phyloP scores from a whole-genome alignment of 1,140 invertebrate species.

The Cydia strobilella region DNA sequence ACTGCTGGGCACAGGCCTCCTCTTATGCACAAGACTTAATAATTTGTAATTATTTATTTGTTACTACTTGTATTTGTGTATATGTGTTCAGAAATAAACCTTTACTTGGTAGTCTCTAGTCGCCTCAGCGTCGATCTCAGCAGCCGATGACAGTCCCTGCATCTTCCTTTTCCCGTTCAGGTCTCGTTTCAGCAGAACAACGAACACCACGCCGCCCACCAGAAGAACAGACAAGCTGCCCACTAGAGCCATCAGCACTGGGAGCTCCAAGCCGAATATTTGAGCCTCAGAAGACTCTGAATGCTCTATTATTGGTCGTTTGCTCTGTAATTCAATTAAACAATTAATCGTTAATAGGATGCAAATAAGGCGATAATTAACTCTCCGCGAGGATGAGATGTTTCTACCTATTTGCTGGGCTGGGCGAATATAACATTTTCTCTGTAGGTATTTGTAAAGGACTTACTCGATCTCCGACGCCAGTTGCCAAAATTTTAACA shows the following conservation, averaged over 20 bases:
- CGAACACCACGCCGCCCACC: slow-evolving; percentile 85
- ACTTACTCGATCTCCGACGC: slow-evolving; percentile 90
- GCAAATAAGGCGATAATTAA: background rate
- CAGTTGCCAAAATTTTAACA: slow-evolving; percentile 85
- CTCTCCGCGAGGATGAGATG: too few species aligned
- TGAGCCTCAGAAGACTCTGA: slow-evolving; percentile 52
- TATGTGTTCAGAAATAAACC: slow-evolving; percentile 15
- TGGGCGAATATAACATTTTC: too few species aligned
- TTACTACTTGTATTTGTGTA: slow-evolving; percentile 14
- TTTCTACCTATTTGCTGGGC: too few species aligned
- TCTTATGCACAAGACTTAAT: too few species aligned
- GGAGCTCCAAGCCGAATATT: slow-evolving; percentile 81
- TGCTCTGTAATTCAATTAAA: slow-evolving; percentile 53
- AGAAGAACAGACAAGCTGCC: slow-evolving; percentile 82
- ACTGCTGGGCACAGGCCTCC: too few species aligned
- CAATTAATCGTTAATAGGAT: background rate
- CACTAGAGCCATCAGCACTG: slow-evolving; percentile 75
- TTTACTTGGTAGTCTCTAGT: slow-evolving; percentile 95
- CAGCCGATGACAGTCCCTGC: slow-evolving; percentile 83
- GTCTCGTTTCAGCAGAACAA: slow-evolving; percentile 88
- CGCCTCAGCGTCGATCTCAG: slow-evolving; percentile 88
- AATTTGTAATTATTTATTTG: too few species aligned
- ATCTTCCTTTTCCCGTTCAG: slow-evolving; percentile 85
- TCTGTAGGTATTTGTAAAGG: slow-evolving; percentile 1
- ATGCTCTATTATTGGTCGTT: slow-evolving; percentile 60